Evolutionary conservation across 2,797 vertebrate species (phyloP).

Genomic region (Melanotaenia pygmaea): DNA sequence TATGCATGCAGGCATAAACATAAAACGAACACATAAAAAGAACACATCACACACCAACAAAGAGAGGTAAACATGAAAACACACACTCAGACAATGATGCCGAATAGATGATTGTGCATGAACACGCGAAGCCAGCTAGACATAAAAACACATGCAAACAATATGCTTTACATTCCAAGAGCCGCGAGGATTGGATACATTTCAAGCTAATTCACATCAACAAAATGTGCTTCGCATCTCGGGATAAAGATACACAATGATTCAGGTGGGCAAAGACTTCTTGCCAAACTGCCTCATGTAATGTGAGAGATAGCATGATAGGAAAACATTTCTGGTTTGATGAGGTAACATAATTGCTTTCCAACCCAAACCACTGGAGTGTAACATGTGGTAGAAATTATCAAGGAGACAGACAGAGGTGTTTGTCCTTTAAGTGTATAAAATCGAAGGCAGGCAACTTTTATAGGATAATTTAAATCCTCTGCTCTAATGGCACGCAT

Average conservation of each 20-base stretch:
- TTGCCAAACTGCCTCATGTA: constrained; percentile 55
- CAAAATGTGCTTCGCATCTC: constrained; percentile 47
- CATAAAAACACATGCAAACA: constrained; percentile 63
- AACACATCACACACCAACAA: constrained; percentile 49
- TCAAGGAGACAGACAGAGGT: constrained; percentile 82
- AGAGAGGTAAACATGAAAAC: constrained; percentile 63
- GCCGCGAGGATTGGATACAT: constrained; percentile 56
- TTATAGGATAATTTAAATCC: constrained; percentile 83
- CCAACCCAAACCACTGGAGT: constrained; percentile 77
- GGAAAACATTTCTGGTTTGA: constrained; percentile 83
- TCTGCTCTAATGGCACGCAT: constrained; percentile 71
- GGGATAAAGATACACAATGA: constrained; percentile 41
- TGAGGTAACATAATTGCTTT: constrained; percentile 84
- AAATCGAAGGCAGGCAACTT: constrained; percentile 79
- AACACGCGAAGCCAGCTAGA: constrained; percentile 23
- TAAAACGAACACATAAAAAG: constrained; percentile 56
- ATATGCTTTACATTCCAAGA: constrained; percentile 55
- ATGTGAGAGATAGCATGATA: constrained; percentile 72
- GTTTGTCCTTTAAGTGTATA: constrained; percentile 81
- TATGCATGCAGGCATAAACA: not conserved
- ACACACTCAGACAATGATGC: constrained; percentile 50
- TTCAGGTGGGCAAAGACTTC: constrained; percentile 62
- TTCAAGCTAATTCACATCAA: constrained; percentile 63
- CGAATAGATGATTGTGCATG: constrained; percentile 37
- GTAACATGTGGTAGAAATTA: constrained; percentile 84